Evolutionary conservation across 1,140 invertebrate genomes (phyloP).

Genomic region (Panagrolaimus sp.): DNA sequence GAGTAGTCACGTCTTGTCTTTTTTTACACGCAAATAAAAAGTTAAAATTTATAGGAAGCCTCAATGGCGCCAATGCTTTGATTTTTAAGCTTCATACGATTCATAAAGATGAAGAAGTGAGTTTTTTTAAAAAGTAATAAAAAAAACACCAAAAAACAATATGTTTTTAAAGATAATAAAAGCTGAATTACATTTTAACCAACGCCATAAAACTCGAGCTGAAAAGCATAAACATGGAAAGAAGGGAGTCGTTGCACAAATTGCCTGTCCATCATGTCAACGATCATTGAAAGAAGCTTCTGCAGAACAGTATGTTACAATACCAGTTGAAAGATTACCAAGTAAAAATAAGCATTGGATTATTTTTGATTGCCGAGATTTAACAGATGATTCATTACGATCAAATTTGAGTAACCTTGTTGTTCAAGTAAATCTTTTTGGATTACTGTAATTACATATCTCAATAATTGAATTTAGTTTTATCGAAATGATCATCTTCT

Average conservation of each 20-base stretch:
- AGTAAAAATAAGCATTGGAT: conserved; percentile 3
- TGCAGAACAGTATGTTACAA: background rate
- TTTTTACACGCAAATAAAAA: no score
- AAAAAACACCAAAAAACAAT: background rate
- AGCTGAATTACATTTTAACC: conserved; percentile 14
- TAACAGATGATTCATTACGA: background rate
- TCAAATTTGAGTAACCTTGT: background rate
- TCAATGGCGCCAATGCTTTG: conserved; percentile 2
- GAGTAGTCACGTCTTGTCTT: no score
- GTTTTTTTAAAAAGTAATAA: background rate
- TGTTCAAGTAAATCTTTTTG: background rate
- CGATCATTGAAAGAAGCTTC: background rate
- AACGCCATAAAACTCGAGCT: conserved; percentile 10
- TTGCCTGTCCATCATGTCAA: conserved; percentile 8
- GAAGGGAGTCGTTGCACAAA: background rate
- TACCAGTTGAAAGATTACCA: background rate
- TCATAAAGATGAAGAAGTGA: background rate
- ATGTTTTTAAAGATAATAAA: conserved; percentile 4
- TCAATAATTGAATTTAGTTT: conserved; percentile 4
- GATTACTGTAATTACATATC: background rate
- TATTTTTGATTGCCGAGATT: background rate
- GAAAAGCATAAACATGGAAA: background rate
- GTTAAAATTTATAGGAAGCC: background rate
- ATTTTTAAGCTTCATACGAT: conserved; percentile 1
- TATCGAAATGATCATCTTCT: conserved; percentile 13